Conservation (phyloP, 1,140 invertebrate species). For the Euura lappo region DNA sequence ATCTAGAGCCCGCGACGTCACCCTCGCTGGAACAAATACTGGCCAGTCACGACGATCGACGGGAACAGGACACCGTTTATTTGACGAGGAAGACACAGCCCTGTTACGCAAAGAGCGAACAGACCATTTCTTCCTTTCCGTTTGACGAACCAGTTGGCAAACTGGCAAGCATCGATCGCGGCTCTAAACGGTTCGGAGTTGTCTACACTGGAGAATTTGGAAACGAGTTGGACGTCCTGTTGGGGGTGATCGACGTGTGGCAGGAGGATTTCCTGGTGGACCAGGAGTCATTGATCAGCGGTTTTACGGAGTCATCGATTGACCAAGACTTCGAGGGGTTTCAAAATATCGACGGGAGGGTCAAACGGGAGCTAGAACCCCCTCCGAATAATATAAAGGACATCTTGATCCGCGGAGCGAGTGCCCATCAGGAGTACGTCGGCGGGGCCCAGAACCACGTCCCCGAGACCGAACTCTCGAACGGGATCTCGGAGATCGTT, state of each 20-base stretch:
- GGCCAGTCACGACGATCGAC: background rate
- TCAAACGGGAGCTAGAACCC: background rate
- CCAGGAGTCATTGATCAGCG: background rate
- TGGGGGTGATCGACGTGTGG: constrained; percentile 13
- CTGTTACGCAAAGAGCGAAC: background rate
- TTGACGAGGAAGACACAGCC: background rate
- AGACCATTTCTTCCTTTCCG: background rate
- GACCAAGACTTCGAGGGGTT: background rate
- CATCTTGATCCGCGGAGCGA: background rate
- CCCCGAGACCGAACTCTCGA: background rate
- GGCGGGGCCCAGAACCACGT: background rate
- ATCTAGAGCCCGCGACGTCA: no score
- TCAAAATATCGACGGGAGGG: background rate
- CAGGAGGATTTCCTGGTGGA: background rate
- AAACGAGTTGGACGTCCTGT: constrained; percentile 9
- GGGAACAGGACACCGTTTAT: background rate
- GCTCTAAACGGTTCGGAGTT: constrained; percentile 12
- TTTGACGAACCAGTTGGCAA: background rate
- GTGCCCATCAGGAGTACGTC: background rate
- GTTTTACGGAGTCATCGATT: background rate
- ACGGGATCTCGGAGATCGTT: background rate
- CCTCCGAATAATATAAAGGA: background rate
- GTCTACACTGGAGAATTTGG: constrained; percentile 11
- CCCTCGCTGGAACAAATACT: background rate
- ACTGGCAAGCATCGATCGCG: background rate